Base-by-base conservation (phyloP, 2,797 vertebrate species). In the Zalophus californianus region DNA sequence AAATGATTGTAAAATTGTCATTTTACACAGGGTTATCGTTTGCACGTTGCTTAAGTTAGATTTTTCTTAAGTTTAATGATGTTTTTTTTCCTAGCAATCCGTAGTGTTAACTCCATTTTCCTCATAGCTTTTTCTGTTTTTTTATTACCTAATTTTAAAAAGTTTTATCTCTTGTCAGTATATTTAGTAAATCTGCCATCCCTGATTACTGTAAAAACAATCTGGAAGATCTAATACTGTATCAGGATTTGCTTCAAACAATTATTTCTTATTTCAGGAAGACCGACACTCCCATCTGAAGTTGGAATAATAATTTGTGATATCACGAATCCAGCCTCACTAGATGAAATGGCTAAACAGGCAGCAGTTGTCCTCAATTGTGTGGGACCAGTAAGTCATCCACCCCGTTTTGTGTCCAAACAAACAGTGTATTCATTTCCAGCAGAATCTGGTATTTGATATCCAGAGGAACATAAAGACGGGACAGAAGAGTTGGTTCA, bases 271-370 rank as follows among this genome's bases (percentile, higher is more conserved):
- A 97, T 98, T 96, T 97, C 98, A 99, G 99, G 99, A 98, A 99
- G 99, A 94, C 98, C 99, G 0, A 98, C 99, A 97, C 97, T 99
- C 62, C 98, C 99, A 89, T 98, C 99, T 27, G 99, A 99, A 97
- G 99, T 99, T 97, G 99, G 99, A 93, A 98, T 99, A 95, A 99
- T 99, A 44, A 98, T 99, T 12, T 99, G 99, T 96, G 99, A 99
- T 99, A 98, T 99, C 86, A 94, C 73, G 85, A 99, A 99, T 97
- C 98, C 98, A 48, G 99, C 99, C 97, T 99, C 99, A 10, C 98
- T 99, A 96, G 99, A 99, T 93, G 98, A 99, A 96, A 99, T 99
- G 99, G 99, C 99, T 98, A 99, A 98, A 99, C 99, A 99, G 98
- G 98, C 99, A 18, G 98, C 99, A 50, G 98, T 99, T 98, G 99